Conservation (phyloP, 1,140 invertebrate genomes). For the Bombyx mori region DNA sequence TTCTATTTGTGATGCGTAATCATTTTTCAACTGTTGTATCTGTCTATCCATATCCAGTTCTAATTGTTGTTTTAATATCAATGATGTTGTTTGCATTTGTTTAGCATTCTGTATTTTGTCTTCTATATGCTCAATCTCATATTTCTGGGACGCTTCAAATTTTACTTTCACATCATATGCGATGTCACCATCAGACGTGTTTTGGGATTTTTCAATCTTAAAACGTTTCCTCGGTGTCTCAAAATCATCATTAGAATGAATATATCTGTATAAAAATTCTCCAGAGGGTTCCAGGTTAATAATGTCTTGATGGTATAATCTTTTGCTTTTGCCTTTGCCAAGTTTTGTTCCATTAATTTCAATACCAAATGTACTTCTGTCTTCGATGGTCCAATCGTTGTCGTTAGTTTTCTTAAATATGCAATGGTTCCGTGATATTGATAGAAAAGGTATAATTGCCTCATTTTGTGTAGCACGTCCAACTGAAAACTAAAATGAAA, state of each 20-base stretch:
- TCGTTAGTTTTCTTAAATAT: conserved; percentile 45
- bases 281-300: conserved; percentile 59
- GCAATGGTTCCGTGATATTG: conserved; percentile 72
- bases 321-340: conserved; percentile 33
- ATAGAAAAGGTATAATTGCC: conserved; percentile 57
- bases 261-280: conserved; percentile 67
- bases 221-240: conserved; percentile 43
- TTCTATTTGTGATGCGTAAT: conserved; percentile 59
- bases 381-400: conserved; percentile 45
- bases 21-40: conserved; percentile 58
- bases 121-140: conserved; percentile 52
- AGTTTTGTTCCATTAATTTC: conserved; percentile 61
- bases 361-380: conserved; percentile 68
- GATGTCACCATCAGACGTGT: conserved; percentile 29
- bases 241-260: conserved; percentile 19
- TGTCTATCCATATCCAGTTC: conserved; percentile 49
- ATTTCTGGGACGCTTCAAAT: conserved; percentile 67
- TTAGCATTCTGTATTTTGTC: conserved; percentile 55
- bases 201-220: conserved; percentile 34
- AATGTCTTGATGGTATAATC: conserved; percentile 58
- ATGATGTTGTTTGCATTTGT: conserved; percentile 40
- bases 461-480: conserved; percentile 64
- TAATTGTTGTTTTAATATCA: conserved; percentile 38
- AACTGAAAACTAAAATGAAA: conserved; percentile 63
- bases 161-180: conserved; percentile 63